Evolutionary conservation across 2,113 vertebrate genomes (phyloP).

Genomic region (Alectura lathami): DNA sequence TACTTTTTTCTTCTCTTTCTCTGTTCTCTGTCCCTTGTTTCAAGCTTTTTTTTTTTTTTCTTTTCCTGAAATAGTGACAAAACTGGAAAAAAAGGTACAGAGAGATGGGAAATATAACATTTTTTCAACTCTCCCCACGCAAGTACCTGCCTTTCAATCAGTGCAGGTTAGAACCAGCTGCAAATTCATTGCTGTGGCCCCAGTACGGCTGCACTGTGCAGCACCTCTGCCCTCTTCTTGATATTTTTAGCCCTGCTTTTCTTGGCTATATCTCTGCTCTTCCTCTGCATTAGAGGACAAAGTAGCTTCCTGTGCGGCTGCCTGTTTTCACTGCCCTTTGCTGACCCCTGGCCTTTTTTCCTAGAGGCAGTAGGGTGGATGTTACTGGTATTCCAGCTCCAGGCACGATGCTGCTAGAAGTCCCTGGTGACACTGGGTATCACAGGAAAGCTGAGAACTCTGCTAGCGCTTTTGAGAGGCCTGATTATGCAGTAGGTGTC

Average conservation of each 20-base stretch:
- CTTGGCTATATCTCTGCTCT: conserved; percentile 31
- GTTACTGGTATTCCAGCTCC: not conserved
- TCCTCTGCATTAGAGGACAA: conserved; percentile 37
- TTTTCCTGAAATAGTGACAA: not conserved
- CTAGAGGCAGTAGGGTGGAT: conserved; percentile 32
- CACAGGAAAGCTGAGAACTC: not conserved
- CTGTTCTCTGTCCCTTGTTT: not conserved
- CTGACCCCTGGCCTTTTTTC: conserved; percentile 53
- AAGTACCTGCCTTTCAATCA: not conserved
- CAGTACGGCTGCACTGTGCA: conserved; percentile 27
- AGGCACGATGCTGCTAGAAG: not conserved
- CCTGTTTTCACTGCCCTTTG: conserved; percentile 44
- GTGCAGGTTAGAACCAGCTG: not conserved
- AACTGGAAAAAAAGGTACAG: not conserved
- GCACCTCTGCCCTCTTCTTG: conserved; percentile 62
- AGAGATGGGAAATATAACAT: not conserved
- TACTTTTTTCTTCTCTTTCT: not conserved
- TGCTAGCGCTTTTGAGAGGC: not conserved
- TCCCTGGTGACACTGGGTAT: conserved; percentile 15
- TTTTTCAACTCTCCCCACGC: not conserved
- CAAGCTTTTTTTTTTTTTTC: not conserved
- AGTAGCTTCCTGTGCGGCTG: not conserved
- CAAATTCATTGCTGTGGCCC: conserved; percentile 25
- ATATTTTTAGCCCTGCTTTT: conserved; percentile 64
- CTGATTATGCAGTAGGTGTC: conserved; percentile 9